Conservation (phyloP, 2,113 vertebrate genomes). For the Notarius quadriscutis region DNA sequence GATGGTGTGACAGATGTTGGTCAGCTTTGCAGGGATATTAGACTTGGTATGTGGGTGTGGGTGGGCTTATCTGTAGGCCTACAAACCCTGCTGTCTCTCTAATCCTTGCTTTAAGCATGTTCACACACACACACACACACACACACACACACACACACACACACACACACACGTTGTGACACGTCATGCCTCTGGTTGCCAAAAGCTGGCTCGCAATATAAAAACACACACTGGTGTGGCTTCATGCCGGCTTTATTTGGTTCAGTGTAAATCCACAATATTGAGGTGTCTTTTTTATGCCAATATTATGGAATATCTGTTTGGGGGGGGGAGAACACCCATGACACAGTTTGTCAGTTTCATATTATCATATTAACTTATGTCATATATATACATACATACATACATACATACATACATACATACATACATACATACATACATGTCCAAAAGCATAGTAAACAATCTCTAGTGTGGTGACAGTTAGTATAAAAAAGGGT, state of each 20-base stretch:
- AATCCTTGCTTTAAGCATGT: constrained; percentile 45
- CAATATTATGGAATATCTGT: too few species aligned
- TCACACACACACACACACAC: not conserved
- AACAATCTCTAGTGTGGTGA: not conserved
- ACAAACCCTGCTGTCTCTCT: constrained; percentile 41
- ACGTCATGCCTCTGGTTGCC: too few species aligned
- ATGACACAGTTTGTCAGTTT: not conserved
- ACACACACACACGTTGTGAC: not conserved
- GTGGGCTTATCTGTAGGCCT: constrained; percentile 52
- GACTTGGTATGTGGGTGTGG: constrained; percentile 9
- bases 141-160: constrained; percentile 11
- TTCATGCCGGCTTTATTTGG: too few species aligned
- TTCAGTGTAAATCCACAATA: too few species aligned
- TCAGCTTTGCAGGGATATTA: constrained; percentile 54
- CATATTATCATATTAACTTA: not conserved
- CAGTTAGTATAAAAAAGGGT: too few species aligned
- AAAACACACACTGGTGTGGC: too few species aligned
- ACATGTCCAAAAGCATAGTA: not conserved
- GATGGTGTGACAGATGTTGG: constrained; percentile 52
- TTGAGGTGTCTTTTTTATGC: too few species aligned
- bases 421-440: too few species aligned
- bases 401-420: too few species aligned
- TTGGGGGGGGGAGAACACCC: not conserved
- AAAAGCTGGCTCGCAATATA: too few species aligned
- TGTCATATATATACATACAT: too few species aligned